phyloP scores from a whole-genome alignment of 2,797 vertebrate genomes.

The Rhyacichthys aspro region DNA sequence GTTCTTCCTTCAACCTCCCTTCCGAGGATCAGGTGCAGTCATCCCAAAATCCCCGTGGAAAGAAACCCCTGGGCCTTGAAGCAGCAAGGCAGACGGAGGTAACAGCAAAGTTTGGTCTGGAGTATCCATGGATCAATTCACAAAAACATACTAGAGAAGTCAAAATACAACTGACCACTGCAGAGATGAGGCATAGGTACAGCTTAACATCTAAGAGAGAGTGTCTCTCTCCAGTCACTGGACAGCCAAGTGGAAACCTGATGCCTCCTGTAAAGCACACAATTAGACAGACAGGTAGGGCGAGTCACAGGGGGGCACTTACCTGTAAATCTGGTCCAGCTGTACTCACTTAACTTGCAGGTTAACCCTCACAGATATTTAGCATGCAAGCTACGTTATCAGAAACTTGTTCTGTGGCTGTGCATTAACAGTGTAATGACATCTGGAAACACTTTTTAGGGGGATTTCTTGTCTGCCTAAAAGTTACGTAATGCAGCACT shows the following conservation, averaged over 20 bases:
- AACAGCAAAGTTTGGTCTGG: conserved; percentile 7
- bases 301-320: conserved; percentile 27
- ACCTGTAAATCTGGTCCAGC: conserved; percentile 26
- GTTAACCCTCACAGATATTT: background rate
- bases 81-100: conserved; percentile 14
- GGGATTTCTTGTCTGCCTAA: conserved; percentile 10
- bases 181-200: conserved; percentile 20
- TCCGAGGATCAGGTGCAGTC: conserved; percentile 46
- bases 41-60: conserved; percentile 23
- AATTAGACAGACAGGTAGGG: conserved; percentile 35
- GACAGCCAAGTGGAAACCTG: conserved; percentile 44
- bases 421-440: background rate
- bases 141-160: background rate
- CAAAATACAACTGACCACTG: background rate
- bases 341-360: background rate
- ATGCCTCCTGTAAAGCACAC: conserved; percentile 39
- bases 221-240: conserved; percentile 30
- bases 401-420: conserved; percentile 12
- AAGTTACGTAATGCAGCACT: conserved; percentile 5
- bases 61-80: conserved; percentile 15
- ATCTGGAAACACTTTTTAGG: conserved; percentile 16
- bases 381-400: background rate
- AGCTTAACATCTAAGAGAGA: conserved; percentile 21
- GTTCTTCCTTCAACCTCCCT: conserved; percentile 27
- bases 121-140: background rate